Percentiles rank a stretch among this genome's conserved stretches.
These are phyloP conservation scores for Meiosimyza decipiens DNA, from an alignment of 2,888 invertebrate species.

Conservation along the genomic window DNA sequence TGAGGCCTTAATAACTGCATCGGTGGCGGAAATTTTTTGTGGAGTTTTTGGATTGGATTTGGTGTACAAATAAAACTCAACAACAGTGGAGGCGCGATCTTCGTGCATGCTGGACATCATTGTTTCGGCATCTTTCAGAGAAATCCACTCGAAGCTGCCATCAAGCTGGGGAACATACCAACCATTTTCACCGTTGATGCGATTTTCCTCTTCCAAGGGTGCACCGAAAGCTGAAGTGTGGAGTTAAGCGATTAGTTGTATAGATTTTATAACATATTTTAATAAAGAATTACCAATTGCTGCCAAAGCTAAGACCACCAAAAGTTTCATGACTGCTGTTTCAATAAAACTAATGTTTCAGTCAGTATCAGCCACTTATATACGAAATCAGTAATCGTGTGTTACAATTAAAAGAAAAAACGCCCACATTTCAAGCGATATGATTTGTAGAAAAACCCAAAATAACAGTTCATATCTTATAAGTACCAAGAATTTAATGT, in stretches of 20 bases:
- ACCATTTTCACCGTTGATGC: conserved; percentile 45
- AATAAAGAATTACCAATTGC: not conserved
- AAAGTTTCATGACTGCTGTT: conserved; percentile 11
- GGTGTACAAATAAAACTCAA: conserved; percentile 54
- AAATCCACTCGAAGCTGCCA: conserved; percentile 43
- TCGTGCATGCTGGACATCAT: conserved; percentile 10
- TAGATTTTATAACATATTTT: too few species aligned
- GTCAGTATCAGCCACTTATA: too few species aligned
- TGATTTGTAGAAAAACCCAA: too few species aligned
- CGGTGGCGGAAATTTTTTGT: conserved; percentile 46
- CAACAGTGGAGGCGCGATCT: conserved; percentile 8
- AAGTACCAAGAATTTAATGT: too few species aligned
- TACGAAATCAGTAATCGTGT: too few species aligned
- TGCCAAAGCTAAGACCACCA: conserved; percentile 3
- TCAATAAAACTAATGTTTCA: too few species aligned
- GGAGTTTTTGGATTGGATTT: conserved; percentile 49
- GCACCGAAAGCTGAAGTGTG: not conserved
- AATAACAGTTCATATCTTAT: too few species aligned
- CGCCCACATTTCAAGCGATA: too few species aligned
- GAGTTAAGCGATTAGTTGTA: not conserved
- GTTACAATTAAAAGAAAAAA: too few species aligned
- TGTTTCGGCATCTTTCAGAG: conserved; percentile 27
- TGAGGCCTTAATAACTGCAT: conserved; percentile 41
- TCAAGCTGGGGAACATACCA: conserved; percentile 45
- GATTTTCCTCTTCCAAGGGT: conserved; percentile 34